These are phyloP conservation scores for Microtus oregoni DNA, from an alignment of 2,113 vertebrate genomes.

Conservation along the genomic window DNA sequence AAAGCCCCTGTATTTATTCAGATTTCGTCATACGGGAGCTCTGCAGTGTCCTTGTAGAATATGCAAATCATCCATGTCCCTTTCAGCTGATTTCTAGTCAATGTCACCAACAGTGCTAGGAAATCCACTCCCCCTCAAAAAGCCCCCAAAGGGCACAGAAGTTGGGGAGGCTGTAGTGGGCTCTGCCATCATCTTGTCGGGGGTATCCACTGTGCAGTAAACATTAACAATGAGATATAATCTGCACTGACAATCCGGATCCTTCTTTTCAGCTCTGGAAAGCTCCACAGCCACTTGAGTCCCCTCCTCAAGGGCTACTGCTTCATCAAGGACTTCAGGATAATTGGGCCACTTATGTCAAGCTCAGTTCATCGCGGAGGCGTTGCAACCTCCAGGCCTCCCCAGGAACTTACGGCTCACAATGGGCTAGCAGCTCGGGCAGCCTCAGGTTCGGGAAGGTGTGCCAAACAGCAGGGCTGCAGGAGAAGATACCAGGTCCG, in stretches of 20 bases:
- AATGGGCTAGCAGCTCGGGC: slow-evolving; percentile 34
- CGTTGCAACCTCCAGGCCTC: slow-evolving; percentile 53
- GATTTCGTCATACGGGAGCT: slow-evolving; percentile 82
- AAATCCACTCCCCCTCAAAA: neutral
- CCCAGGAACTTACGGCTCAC: slow-evolving; percentile 35
- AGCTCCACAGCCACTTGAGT: slow-evolving; percentile 38
- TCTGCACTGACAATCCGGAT: neutral
- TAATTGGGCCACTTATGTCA: slow-evolving; percentile 78
- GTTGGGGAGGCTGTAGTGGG: slow-evolving; percentile 47
- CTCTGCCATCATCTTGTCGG: neutral
- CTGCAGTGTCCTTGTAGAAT: slow-evolving; percentile 84
- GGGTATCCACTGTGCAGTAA: slow-evolving; percentile 7
- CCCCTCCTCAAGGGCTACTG: slow-evolving; percentile 77
- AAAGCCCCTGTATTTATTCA: slow-evolving; percentile 85
- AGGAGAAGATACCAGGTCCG: slow-evolving; percentile 30
- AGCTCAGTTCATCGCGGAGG: slow-evolving; percentile 73
- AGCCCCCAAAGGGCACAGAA: slow-evolving; percentile 29
- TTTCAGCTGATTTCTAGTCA: slow-evolving; percentile 79
- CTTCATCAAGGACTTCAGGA: slow-evolving; percentile 81
- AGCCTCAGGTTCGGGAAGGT: slow-evolving; percentile 42
- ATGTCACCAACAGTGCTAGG: slow-evolving; percentile 69
- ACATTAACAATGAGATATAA: slow-evolving; percentile 9
- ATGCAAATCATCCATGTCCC: slow-evolving; percentile 82
- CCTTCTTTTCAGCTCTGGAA: slow-evolving; percentile 54
- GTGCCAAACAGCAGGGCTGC: slow-evolving; percentile 37